Evolutionary conservation across 1,140 invertebrate genomes (phyloP).

Genomic region (Homarus americanus): DNA sequence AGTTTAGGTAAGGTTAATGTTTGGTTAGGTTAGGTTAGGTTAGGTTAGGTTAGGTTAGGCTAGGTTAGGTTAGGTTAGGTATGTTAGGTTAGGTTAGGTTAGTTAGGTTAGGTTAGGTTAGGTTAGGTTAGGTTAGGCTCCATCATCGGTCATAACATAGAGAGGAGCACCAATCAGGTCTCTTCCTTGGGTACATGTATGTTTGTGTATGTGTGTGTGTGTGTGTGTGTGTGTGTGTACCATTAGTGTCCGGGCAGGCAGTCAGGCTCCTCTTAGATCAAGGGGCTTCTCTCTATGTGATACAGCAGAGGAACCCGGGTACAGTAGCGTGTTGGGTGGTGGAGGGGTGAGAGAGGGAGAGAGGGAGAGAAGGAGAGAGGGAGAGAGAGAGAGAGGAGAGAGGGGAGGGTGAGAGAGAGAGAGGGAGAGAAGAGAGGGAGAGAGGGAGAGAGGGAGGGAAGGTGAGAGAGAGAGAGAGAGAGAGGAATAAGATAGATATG

Average conservation of each 20-base stretch:
- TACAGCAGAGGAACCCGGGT: not conserved
- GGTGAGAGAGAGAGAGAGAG: too few relatives aligned
- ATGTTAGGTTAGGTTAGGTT: too few relatives aligned
- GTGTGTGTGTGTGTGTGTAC: not conserved
- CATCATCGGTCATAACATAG: too few relatives aligned
- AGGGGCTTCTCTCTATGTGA: not conserved
- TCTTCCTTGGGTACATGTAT: too few relatives aligned
- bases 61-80: too few relatives aligned
- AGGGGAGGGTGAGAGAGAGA: constrained; percentile 2
- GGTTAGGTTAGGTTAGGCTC: too few relatives aligned
- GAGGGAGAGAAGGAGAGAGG: not conserved
- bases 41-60: too few relatives aligned
- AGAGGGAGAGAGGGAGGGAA: not conserved
- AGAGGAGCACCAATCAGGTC: too few relatives aligned
- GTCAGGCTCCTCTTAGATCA: not conserved
- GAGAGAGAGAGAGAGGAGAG: not conserved
- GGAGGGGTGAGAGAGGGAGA: not conserved
- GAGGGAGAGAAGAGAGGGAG: constrained; percentile 21
- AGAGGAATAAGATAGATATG: constrained; percentile 9
- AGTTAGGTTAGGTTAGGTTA: too few relatives aligned
- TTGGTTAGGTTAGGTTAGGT: too few relatives aligned
- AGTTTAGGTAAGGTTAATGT: too few relatives aligned
- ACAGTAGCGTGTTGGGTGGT: not conserved
- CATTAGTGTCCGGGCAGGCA: not conserved
- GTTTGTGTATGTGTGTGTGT: too few relatives aligned